Base-by-base conservation (phyloP, 2,797 vertebrate species). In the Tangara arthus region DNA sequence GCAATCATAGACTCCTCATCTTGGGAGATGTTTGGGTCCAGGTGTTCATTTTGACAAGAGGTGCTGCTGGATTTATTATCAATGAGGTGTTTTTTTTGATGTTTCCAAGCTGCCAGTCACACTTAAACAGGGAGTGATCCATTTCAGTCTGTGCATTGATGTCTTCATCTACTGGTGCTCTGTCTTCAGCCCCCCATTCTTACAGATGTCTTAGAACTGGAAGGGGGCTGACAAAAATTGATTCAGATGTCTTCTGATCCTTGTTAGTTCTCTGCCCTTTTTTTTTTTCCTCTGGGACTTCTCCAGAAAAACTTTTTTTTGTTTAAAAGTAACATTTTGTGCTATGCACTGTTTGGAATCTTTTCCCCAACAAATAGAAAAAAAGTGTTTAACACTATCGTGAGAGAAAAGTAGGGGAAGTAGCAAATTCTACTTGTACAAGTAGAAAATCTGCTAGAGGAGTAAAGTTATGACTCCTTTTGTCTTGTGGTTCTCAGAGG, bases 11-110 rank as follows among this genome's bases (percentile, higher is more conserved):
- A 34, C 32, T 79, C 26, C 34, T 94, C 35, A 26, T 89, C 75
- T n/a, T 84, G 46, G 8, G 42, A 87, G 60, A 75, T 65, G 73
- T 82, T 87, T 76, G n/a, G 20, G 53, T 52, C 59, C 56, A 76
- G 57, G 32, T 95, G 83, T 47, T 94, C 70, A 26, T 82, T 81
- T 53, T 69, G 68, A 72, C 55, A 61, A 77, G 88, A 87, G 50
- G 60, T 60, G 73, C 68, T 80, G 47, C 35, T 86, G 60, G 69
- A 76, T 82, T 88, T 91, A 84, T 80, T 85, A 59, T 75, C 55
- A 61, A 5, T 11, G 32, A 73, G 52, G 24, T 66, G 42, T 3
- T 47, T 87, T 76, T 60, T 28, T 61, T 63, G 59, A 68, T 82
- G 50, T 55, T 81, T 90, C 30, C 70, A 90, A 77, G 64, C 55